A percentile compares a stretch with the other conserved stretches of the same genome.
These are phyloP conservation scores for Galeopterus variegatus DNA, from an alignment of 2,113 vertebrate genomes.

Conservation along the genomic window DNA sequence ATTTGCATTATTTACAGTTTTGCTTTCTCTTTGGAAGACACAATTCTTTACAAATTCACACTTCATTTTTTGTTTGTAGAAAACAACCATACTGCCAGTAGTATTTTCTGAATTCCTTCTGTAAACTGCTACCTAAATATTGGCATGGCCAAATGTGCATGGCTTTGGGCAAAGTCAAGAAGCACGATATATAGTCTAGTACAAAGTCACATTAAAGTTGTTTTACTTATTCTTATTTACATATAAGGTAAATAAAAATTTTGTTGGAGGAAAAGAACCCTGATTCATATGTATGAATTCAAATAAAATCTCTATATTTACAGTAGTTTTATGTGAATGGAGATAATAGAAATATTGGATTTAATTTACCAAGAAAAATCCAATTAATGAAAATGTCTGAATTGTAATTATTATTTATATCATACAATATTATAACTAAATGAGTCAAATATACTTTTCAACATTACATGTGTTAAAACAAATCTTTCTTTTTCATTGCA, in stretches of 20 bases:
- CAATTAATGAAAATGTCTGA: slow-evolving; percentile 57
- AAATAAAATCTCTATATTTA: not conserved
- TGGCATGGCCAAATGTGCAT: slow-evolving; percentile 64
- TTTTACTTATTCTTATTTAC: not conserved
- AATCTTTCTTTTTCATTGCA: slow-evolving; percentile 43
- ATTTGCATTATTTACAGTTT: slow-evolving; percentile 82
- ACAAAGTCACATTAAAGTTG: not conserved
- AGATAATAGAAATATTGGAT: not conserved
- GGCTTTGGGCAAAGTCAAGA: slow-evolving; percentile 57
- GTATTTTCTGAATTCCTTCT: slow-evolving; percentile 63
- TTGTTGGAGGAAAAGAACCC: not conserved
- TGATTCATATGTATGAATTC: not conserved
- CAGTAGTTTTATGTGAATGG: not conserved
- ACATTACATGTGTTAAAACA: slow-evolving; percentile 32
- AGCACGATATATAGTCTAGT: not conserved
- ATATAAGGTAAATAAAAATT: not conserved
- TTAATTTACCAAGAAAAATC: not conserved
- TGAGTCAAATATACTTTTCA: not conserved
- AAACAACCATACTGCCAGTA: slow-evolving; percentile 78
- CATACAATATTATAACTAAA: not conserved
- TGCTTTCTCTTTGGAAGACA: slow-evolving; percentile 83
- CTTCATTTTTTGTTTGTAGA: slow-evolving; percentile 78
- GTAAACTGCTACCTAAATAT: slow-evolving; percentile 72
- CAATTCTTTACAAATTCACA: slow-evolving; percentile 76
- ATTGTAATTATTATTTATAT: slow-evolving; percentile 67